Evolutionary conservation across 2,888 invertebrate genomes (phyloP).

Genomic region (Spisula solida): DNA sequence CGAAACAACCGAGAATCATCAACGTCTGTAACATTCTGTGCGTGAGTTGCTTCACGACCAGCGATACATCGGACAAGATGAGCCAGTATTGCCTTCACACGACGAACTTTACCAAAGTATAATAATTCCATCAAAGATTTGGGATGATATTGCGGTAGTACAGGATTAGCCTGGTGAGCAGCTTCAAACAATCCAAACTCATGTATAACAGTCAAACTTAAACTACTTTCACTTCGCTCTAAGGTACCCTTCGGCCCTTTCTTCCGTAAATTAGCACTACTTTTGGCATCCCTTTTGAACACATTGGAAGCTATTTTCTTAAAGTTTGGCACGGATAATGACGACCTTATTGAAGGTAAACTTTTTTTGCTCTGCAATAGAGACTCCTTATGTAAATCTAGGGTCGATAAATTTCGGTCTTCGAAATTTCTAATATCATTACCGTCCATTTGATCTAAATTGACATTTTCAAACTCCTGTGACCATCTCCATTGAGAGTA

Average conservation of each 20-base stretch:
- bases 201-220: conserved; percentile 83
- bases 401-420: conserved; percentile 67
- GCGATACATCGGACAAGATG: conserved; percentile 95
- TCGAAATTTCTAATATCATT: conserved; percentile 41
- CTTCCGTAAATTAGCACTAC: conserved; percentile 66
- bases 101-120: conserved; percentile 97
- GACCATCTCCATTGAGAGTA: conserved; percentile 96
- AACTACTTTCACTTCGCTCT: conserved; percentile 81
- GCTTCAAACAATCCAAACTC: conserved; percentile 95
- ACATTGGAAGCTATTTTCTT: conserved; percentile 71
- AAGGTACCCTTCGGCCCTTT: conserved; percentile 69
- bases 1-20: conserved; percentile 73
- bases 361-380: conserved; percentile 73
- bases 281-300: conserved; percentile 59
- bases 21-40: conserved; percentile 69
- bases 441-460: conserved; percentile 51
- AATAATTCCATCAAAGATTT: conserved; percentile 99
- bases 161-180: conserved; percentile 98
- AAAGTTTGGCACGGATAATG: conserved; percentile 81
- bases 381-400: conserved; percentile 62
- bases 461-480: conserved; percentile 58
- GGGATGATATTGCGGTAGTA: conserved; percentile 99
- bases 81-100: conserved; percentile 99
- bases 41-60: conserved; percentile 77
- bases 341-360: conserved; percentile 78